Percentiles rank a stretch among this genome's conserved stretches.
These are phyloP conservation scores for Arctia plantaginis DNA, from an alignment of 2,888 invertebrate species.

Conservation along the genomic window DNA sequence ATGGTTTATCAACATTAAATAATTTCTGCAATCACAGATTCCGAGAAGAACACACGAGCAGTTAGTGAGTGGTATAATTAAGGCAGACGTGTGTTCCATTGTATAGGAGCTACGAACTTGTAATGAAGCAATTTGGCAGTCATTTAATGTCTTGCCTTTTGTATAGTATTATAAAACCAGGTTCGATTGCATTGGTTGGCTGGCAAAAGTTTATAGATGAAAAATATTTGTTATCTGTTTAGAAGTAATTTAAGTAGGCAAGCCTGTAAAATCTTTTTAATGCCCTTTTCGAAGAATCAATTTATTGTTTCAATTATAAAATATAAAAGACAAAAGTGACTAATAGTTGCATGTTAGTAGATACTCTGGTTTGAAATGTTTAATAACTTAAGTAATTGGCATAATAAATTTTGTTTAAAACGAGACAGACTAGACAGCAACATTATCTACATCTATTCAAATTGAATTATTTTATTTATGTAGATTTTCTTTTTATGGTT, in stretches of 20 bases:
- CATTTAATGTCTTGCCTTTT: slow-evolving; percentile 44
- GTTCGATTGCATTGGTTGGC: slow-evolving; percentile 30
- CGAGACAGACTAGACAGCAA: slow-evolving; percentile 1
- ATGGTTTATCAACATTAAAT: slow-evolving; percentile 17
- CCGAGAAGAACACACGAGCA: slow-evolving; percentile 50
- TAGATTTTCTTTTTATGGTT: not conserved
- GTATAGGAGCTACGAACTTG: slow-evolving; percentile 57
- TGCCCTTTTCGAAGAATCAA: not conserved
- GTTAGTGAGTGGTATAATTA: slow-evolving; percentile 55
- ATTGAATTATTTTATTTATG: not conserved
- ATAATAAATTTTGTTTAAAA: slow-evolving; percentile 9
- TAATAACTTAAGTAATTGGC: not conserved
- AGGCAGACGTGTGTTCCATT: slow-evolving; percentile 41
- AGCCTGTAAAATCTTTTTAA: not conserved
- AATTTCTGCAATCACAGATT: slow-evolving; percentile 28
- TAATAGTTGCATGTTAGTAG: slow-evolving; percentile 10
- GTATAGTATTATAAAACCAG: slow-evolving; percentile 20
- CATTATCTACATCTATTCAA: slow-evolving; percentile 1
- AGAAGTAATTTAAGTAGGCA: slow-evolving; percentile 21
- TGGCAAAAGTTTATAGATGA: slow-evolving; percentile 24
- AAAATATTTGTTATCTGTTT: slow-evolving; percentile 19
- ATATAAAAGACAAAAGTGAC: not conserved
- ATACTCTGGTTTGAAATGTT: not conserved
- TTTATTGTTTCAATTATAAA: not conserved
- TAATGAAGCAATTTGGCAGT: slow-evolving; percentile 70